Evolutionary conservation across 2,797 vertebrate genomes (phyloP).

Genomic region (Limosa lapponica): DNA sequence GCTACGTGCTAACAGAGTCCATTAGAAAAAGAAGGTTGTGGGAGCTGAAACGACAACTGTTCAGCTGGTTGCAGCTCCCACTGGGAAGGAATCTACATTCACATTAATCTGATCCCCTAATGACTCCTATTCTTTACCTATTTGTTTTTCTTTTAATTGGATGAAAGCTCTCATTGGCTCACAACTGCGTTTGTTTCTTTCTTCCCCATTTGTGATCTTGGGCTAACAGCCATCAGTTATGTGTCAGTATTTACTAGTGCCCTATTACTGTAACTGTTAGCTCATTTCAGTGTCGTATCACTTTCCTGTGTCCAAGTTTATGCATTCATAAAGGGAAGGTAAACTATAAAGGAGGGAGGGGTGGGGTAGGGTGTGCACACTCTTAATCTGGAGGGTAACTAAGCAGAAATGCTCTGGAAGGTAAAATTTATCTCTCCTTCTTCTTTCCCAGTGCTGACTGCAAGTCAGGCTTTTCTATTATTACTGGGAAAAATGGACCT

Average conservation of each 20-base stretch:
- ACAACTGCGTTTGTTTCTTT: neutral
- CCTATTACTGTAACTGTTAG: neutral
- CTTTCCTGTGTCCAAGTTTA: neutral
- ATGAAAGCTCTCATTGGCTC: slow-evolving; percentile 12
- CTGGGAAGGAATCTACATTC: slow-evolving; percentile 57
- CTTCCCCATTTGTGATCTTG: neutral
- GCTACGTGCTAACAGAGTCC: neutral
- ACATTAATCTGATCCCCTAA: slow-evolving; percentile 58
- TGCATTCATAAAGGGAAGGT: neutral
- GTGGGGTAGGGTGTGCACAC: neutral
- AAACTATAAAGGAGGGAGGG: neutral
- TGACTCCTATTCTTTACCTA: slow-evolving; percentile 27
- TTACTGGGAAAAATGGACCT: neutral
- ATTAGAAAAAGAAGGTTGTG: slow-evolving; percentile 43
- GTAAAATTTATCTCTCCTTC: neutral
- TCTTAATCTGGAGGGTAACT: neutral
- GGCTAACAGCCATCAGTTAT: slow-evolving; percentile 1
- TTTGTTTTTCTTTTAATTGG: neutral
- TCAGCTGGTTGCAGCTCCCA: slow-evolving; percentile 12
- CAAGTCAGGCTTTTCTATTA: neutral
- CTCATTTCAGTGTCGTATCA: neutral
- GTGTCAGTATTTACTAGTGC: slow-evolving; percentile 6
- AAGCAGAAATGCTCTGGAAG: neutral
- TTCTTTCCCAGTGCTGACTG: neutral
- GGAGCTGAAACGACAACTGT: neutral